Conservation (phyloP, 2,797 vertebrate species). For the Vespertilio murinus region DNA sequence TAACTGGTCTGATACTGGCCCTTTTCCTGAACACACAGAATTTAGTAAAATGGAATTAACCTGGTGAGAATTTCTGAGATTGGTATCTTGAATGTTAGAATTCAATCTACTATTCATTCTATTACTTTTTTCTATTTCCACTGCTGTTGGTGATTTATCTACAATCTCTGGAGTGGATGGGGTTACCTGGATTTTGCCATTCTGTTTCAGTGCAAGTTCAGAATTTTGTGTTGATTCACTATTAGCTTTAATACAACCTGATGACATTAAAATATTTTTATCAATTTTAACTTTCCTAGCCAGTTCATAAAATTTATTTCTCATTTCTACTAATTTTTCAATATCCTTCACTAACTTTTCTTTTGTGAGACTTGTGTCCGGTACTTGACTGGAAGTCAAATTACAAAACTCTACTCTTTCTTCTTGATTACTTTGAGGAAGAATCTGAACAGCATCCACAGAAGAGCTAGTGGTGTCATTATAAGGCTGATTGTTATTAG, state of each 20-base stretch:
- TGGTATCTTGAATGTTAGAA: not conserved
- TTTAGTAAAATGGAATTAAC: constrained; percentile 33
- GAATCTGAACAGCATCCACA: constrained; percentile 19
- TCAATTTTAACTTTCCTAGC: constrained; percentile 77
- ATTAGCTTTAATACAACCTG: constrained; percentile 58
- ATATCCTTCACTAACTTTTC: constrained; percentile 78
- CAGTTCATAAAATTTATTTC: constrained; percentile 75
- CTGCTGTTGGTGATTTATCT: not conserved
- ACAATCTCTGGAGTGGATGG: not conserved
- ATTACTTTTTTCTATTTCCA: constrained; percentile 59
- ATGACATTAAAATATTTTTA: constrained; percentile 68
- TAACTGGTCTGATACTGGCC: not conserved
- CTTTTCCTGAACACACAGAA: not conserved
- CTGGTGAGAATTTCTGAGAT: constrained; percentile 51
- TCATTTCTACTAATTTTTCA: constrained; percentile 73
- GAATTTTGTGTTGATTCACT: not conserved
- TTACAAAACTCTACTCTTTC: constrained; percentile 11
- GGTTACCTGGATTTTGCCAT: constrained; percentile 52
- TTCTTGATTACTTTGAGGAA: constrained; percentile 67
- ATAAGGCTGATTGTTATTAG: constrained; percentile 51
- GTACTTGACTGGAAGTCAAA: constrained; percentile 57
- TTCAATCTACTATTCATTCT: not conserved
- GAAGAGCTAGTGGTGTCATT: constrained; percentile 49
- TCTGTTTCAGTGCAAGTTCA: not conserved
- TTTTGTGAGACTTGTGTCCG: constrained; percentile 56